phyloP scores from a whole-genome alignment of 2,113 vertebrate genomes.

The Coregonus clupeaformis region DNA sequence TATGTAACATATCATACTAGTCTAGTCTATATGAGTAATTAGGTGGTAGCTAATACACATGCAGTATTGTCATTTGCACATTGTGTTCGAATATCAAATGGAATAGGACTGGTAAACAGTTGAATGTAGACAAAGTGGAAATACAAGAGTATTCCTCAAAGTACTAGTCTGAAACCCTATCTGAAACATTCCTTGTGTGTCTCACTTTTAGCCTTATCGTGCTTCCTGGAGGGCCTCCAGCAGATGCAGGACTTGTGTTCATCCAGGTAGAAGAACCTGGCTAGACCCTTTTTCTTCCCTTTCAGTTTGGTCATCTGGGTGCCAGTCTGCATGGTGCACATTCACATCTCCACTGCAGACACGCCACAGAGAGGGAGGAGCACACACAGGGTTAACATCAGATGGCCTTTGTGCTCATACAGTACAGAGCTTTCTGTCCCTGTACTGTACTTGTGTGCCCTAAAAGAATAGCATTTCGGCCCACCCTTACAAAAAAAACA shows the following conservation, averaged over 20 bases:
- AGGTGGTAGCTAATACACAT: too few species aligned
- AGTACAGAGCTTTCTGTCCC: too few species aligned
- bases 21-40: too few species aligned
- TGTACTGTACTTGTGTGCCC: too few species aligned
- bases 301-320: constrained; percentile 94
- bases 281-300: constrained; percentile 86
- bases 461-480: too few species aligned
- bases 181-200: not conserved
- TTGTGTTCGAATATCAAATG: too few species aligned
- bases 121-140: not conserved
- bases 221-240: constrained; percentile 94
- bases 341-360: constrained; percentile 67
- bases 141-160: not conserved
- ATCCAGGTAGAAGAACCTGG: constrained; percentile 89
- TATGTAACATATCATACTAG: too few species aligned
- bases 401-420: not conserved
- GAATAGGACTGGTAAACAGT: not conserved
- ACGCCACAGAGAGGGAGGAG: not conserved
- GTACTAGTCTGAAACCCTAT: not conserved
- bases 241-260: constrained; percentile 93
- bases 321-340: constrained; percentile 88
- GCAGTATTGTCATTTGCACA: too few species aligned
- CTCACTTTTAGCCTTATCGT: constrained; percentile 96
- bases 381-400: not conserved
- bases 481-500: too few species aligned